A percentile compares a stretch with the other conserved stretches of the same genome.
Evolutionary conservation across 2,797 vertebrate genomes (phyloP).

Genomic region (Pangasius krempfi): DNA sequence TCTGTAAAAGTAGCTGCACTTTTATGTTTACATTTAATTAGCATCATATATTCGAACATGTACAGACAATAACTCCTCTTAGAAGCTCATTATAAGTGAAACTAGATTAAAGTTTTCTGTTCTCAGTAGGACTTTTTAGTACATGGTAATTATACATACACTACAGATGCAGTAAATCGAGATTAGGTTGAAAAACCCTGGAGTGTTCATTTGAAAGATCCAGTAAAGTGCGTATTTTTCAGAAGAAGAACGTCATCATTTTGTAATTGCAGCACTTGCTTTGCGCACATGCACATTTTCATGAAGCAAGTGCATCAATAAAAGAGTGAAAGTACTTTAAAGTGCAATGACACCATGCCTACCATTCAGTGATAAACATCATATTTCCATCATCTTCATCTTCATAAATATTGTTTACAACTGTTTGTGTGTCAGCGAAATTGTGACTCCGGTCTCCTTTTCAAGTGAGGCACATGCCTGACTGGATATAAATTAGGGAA

Average conservation of each 20-base stretch:
- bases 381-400: neutral
- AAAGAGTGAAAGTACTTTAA: conserved; percentile 11
- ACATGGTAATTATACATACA: neutral
- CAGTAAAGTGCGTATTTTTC: neutral
- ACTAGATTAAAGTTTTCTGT: neutral
- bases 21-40: neutral
- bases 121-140: neutral
- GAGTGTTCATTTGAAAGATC: conserved; percentile 3
- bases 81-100: no score
- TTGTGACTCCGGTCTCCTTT: conserved; percentile 3
- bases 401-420: conserved; percentile 8
- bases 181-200: neutral
- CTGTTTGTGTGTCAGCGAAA: neutral
- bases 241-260: neutral
- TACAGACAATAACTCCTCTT: neutral
- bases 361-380: conserved; percentile 9
- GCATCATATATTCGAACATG: neutral
- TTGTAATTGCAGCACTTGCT: conserved; percentile 28
- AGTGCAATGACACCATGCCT: conserved; percentile 13
- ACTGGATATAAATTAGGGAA: conserved; percentile 38
- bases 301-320: neutral
- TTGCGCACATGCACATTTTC: neutral
- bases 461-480: conserved; percentile 19
- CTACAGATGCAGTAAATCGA: neutral
- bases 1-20: neutral